A percentile compares a stretch with the other conserved stretches of the same genome.
These are phyloP conservation scores for Strigamia transsilvanica DNA, from an alignment of 2,888 invertebrate species.

Conservation along the genomic window DNA sequence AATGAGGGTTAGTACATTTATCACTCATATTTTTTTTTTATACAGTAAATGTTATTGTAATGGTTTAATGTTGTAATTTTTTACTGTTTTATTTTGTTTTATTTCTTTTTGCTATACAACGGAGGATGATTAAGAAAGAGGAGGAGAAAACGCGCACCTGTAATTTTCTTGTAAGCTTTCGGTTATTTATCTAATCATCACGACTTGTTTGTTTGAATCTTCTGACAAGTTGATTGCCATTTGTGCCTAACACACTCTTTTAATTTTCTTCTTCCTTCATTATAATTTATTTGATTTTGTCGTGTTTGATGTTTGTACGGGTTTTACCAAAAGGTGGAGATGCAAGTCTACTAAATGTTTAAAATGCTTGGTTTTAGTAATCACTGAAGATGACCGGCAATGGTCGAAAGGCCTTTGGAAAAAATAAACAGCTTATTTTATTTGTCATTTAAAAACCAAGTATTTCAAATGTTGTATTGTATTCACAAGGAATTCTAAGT, in stretches of 20 bases:
- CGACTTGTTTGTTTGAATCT: slow-evolving; percentile 34
- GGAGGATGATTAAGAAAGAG: slow-evolving; percentile 17
- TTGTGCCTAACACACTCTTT: slow-evolving; percentile 32
- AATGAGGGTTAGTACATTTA: background rate
- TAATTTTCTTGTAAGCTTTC: slow-evolving; percentile 35
- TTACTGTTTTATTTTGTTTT: background rate
- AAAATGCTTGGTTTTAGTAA: too few species aligned
- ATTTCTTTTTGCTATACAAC: too few species aligned
- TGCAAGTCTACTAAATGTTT: too few species aligned
- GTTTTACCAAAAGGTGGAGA: too few species aligned
- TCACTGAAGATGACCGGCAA: too few species aligned
- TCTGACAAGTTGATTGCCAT: slow-evolving; percentile 42
- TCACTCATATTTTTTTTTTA: background rate
- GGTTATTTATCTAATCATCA: slow-evolving; percentile 49
- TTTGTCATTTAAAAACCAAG: too few species aligned
- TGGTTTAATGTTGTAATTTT: background rate
- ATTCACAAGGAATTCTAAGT: too few species aligned
- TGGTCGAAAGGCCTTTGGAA: too few species aligned
- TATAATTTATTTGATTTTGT: slow-evolving; percentile 16
- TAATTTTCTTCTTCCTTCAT: slow-evolving; percentile 28
- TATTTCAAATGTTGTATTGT: background rate
- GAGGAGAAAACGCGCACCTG: slow-evolving; percentile 19
- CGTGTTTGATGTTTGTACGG: background rate
- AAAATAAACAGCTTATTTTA: too few species aligned
- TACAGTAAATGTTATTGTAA: slow-evolving; percentile 20